Base-by-base conservation (phyloP, 2,888 invertebrate species). In the Noctua janthe region DNA sequence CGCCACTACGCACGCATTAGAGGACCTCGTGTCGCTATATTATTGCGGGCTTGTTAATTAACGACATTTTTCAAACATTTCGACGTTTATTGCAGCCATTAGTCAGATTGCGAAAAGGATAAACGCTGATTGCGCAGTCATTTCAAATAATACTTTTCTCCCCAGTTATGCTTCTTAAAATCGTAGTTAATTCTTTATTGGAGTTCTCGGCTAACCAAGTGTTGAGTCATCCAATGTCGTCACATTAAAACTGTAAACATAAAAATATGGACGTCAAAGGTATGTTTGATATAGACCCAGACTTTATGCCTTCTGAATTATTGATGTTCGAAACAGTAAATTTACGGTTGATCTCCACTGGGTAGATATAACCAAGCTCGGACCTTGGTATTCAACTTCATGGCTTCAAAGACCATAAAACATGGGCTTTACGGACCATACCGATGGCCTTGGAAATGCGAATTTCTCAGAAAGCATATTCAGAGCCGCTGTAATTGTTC, bases 371-470 rank as follows among this genome's bases (percentile, higher is more conserved):
- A 66, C 70, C 49, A 47, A 80, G 69, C 56, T 71, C 59, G 35
- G 86, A 51, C 82, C 86, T 90, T 82, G 88, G 69, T 87, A 88
- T 88, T 89, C 78, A 79, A 83, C 82, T 90, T 83, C 73, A 87
- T 82, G 66, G 70, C 75, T 87, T 81, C 76, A 76, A 74, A 87
- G 69, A 54, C 71, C 66, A 86, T 86, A 87, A 89, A 90, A 82
- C 81, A 82, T 77, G 75, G 80, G 67, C 64, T 81, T 87, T 85
- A 81, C 73, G 81, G 64, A 81, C 71, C 74, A 79, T 81, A 75
- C 47, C 62, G n/a, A 74, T 77, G 74, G 76, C 81, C 81, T 86
- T 89, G 74, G 75, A 47, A 85, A 77, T 85, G 74, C 71, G 71
- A 80, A 67, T 76, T 83, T 76, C 77, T 71, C 62, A 74, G 72